These are phyloP conservation scores for Oreochromis tanganicae DNA, from an alignment of 2,113 vertebrate genomes.

Conservation along the genomic window DNA sequence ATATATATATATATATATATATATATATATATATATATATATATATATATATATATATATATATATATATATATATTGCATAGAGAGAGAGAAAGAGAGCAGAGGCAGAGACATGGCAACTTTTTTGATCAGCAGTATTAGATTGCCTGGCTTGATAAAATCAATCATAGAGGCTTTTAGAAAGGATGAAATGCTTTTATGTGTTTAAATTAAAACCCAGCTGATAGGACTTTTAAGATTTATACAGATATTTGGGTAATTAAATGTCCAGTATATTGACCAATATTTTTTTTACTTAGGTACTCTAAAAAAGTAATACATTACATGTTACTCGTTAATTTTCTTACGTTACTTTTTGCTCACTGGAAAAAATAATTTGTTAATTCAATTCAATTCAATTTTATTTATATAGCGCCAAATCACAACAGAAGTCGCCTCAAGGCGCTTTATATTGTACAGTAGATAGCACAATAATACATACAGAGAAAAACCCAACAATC, in stretches of 20 bases:
- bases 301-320: not conserved
- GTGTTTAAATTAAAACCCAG: not conserved
- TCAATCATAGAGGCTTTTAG: not conserved
- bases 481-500: no score
- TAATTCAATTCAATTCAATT: not conserved
- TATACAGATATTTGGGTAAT: not conserved
- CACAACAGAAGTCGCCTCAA: no score
- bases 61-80: not conserved
- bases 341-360: not conserved
- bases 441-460: no score
- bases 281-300: not conserved
- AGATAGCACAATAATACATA: no score
- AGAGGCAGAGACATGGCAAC: constrained; percentile 7
- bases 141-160: constrained; percentile 11
- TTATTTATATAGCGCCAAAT: no score
- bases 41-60: not conserved
- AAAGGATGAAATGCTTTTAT: not conserved
- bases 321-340: not conserved
- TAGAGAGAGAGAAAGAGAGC: not conserved
- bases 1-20: not conserved
- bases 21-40: not conserved
- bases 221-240: not conserved
- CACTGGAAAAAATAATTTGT: not conserved
- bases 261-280: not conserved
- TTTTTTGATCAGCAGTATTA: constrained; percentile 12